Evolutionary conservation across 2,797 vertebrate genomes (phyloP).

Genomic region (Coracias cyanogaster): DNA sequence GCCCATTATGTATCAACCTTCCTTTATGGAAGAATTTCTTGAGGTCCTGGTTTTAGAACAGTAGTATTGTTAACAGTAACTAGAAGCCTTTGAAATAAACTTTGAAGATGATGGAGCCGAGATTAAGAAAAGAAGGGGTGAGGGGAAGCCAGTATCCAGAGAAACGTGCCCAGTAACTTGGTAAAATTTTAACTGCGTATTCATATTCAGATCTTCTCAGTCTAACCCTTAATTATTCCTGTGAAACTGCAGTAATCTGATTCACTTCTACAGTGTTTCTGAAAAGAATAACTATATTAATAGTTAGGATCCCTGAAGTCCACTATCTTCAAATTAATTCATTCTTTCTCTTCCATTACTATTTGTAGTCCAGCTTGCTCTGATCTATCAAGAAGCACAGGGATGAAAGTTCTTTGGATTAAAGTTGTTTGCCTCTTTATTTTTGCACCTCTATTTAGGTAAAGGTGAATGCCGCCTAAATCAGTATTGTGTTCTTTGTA

Average conservation of each 20-base stretch:
- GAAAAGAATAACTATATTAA: neutral
- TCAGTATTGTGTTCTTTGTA: neutral
- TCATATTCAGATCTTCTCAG: neutral
- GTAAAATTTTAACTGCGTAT: neutral
- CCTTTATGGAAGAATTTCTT: constrained; percentile 23
- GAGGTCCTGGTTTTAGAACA: constrained; percentile 4
- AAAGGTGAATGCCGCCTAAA: neutral
- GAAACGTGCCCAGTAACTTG: neutral
- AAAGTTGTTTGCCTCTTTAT: constrained; percentile 35
- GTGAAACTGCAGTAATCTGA: neutral
- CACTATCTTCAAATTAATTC: constrained; percentile 33
- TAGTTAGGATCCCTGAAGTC: constrained; percentile 25
- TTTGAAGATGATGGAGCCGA: neutral
- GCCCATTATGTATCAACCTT: neutral
- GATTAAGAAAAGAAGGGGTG: neutral
- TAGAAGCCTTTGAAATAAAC: constrained; percentile 17
- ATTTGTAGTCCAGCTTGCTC: neutral
- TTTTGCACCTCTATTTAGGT: constrained; percentile 25
- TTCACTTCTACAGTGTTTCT: neutral
- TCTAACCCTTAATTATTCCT: neutral
- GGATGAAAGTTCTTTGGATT: neutral
- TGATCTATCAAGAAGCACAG: neutral
- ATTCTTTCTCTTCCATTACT: neutral
- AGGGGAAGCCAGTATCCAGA: neutral
- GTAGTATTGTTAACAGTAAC: neutral